Base-by-base conservation (phyloP, 2,797 vertebrate species). In the Phalanger gymnotis region DNA sequence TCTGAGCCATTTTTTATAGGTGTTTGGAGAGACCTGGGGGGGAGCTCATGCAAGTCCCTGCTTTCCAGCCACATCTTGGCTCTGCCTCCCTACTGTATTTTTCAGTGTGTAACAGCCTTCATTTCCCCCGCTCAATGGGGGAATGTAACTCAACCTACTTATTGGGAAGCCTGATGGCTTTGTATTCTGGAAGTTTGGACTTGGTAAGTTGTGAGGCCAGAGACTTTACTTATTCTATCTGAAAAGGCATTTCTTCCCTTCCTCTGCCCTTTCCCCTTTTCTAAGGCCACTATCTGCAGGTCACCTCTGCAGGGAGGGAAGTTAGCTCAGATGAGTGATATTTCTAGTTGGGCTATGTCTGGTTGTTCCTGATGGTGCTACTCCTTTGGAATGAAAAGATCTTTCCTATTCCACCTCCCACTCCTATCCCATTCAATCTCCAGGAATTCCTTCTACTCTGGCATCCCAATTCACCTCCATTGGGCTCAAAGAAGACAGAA, bases 91-190 rank as follows among this genome's bases (percentile, higher is more conserved):
- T 66, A 53, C 56, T 61, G 55, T 0, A 27, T 25, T 54, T 90
- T 92, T 19, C 27, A 1, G 61, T 40, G 54, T 66, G 22, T 66
- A 53, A 31, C 7, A 90, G 16, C 11, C 0, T 93, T 51, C 27
- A 19, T 52, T 1, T 53, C n/a, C 54, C 2, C 27, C 27, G 25
- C 47, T 19, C 34, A 0, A 87, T 27, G 81, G 90, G 53, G n/a
- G n/a, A n/a, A n/a, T 19, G 47, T 0, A 31, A 57, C 93, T 10
- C 1, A 0, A 7, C 56, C 16, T 6, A 51, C 93, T 94, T 34
- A 0, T 0, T 10, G 91, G 66, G 11, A 28, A 52, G 91, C 28
- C 13, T 0, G 0, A 22, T 92, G 93, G 66, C 0, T 0, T 34
- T 30, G 16, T 0, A 2, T 81, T 93, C 31, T 54, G 34, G 47